Evolutionary conservation across 2,797 vertebrate genomes (phyloP), one percentile per base, ranked within the genome.

Genomic region (Danio kyathit): DNA sequence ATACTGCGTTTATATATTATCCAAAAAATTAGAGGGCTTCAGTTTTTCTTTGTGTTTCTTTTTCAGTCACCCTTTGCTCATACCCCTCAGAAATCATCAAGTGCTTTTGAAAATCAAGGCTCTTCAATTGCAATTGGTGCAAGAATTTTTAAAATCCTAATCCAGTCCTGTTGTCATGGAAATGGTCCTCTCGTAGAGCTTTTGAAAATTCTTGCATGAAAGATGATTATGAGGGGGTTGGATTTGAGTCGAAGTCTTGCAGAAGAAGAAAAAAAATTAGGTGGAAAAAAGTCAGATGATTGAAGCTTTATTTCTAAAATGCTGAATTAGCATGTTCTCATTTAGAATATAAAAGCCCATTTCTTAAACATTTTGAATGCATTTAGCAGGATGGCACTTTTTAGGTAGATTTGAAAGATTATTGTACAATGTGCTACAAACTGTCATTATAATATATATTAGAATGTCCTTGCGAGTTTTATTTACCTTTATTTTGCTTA

Each of bases 141-240:
- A 11, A 56, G 64, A 43, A n/a, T 64, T 69, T 75, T 74, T 87
- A 84, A 78, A 87, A 90, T 90, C 87, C 90, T 92, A 92, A 94
- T 93, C 93, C 91, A 74, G 77, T 88, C 87, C 89, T 86, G 92
- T 94, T 95, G 93, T 94, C 91, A 95, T 94, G 93, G 93, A 92
- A 93, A 95, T 94, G 49, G 61, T 85, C 84, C 89, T 88, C 89
- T 91, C 85, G 85, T 60, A 60, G 83, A 87, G 82, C 88, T 74
- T 84, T 89, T 89, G 86, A 87, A 74, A 75, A 86, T 66, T 79
- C 87, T 88, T 75, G 71, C 83, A 84, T 88, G 79, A 90, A 90
- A 91, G 87, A 88, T 86, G 84, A 92, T 90, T 86, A 82, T 87
- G 78, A 84, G 87, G 90, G 89, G 88, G 82, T 51, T 85, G 84